phyloP scores from a whole-genome alignment of 2,888 invertebrate genomes.

The Pachliopta kotzebuea region DNA sequence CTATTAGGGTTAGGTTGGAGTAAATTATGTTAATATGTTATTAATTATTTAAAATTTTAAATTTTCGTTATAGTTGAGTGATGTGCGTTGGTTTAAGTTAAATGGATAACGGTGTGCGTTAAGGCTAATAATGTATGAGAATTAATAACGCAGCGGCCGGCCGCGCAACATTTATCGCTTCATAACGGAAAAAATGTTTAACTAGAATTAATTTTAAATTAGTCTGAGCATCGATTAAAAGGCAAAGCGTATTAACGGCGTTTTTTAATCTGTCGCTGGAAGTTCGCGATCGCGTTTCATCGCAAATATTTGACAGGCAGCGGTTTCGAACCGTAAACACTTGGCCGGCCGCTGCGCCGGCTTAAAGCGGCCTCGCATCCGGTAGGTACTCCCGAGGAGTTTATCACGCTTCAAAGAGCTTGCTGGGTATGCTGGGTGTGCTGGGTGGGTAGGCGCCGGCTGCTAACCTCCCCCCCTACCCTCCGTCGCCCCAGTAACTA shows the following conservation, averaged over 20 bases:
- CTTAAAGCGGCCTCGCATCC: conserved; percentile 23
- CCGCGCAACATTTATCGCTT: conserved; percentile 6
- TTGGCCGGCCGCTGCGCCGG: not conserved
- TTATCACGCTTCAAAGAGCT: conserved; percentile 77
- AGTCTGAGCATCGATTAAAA: conserved; percentile 15
- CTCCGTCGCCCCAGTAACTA: conserved; percentile 58
- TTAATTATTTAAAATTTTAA: too few relatives aligned
- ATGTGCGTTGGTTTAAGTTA: too few relatives aligned
- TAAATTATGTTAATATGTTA: too few relatives aligned
- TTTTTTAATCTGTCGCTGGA: conserved; percentile 29
- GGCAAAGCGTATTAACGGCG: conserved; percentile 25
- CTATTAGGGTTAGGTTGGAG: too few relatives aligned
- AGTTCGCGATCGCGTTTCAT: conserved; percentile 24
- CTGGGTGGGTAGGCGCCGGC: conserved; percentile 55
- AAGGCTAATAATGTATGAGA: conserved; percentile 4
- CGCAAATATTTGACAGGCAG: conserved; percentile 30
- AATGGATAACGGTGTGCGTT: too few relatives aligned
- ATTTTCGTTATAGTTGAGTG: too few relatives aligned
- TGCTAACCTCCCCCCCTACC: conserved; percentile 68
- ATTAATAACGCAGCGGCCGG: conserved; percentile 9
- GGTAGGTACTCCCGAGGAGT: conserved; percentile 60
- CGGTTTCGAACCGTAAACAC: conserved; percentile 18
- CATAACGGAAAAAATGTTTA: conserved; percentile 15
- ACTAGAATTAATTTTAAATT: conserved; percentile 18
- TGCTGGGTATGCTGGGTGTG: conserved; percentile 18